phyloP scores from a whole-genome alignment of 2,888 invertebrate species.

The Busseola fusca region DNA sequence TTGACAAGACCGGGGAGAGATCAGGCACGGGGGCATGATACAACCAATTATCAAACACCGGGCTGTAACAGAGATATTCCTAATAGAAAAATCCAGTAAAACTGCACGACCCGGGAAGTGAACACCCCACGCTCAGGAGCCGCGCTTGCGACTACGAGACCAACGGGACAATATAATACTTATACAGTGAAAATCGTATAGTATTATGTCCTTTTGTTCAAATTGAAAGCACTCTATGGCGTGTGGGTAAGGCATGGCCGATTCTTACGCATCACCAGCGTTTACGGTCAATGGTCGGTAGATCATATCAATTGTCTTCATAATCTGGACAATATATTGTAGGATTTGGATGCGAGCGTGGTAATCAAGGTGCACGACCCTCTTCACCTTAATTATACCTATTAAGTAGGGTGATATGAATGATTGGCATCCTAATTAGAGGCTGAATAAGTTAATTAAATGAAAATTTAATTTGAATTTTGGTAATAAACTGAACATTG shows the following conservation, averaged over 20 bases:
- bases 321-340: constrained; percentile 6
- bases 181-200: background rate
- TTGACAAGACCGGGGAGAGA: too few relatives aligned
- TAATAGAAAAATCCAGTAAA: too few relatives aligned
- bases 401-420: constrained; percentile 36
- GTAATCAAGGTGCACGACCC: constrained; percentile 1
- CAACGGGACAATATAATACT: background rate
- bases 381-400: constrained; percentile 30
- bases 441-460: constrained; percentile 37
- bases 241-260: background rate
- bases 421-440: constrained; percentile 54
- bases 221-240: constrained; percentile 2
- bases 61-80: too few relatives aligned
- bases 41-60: too few relatives aligned
- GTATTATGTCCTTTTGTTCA: background rate
- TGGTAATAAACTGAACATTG: constrained; percentile 25
- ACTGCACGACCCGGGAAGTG: too few relatives aligned
- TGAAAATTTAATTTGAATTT: constrained; percentile 43
- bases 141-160: too few relatives aligned
- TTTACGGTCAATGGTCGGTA: constrained; percentile 16
- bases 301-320: constrained; percentile 12
- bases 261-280: background rate
- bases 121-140: too few relatives aligned
- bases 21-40: too few relatives aligned
- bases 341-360: background rate